phyloP scores from a whole-genome alignment of 2,797 vertebrate genomes.

The Tangara arthus region DNA sequence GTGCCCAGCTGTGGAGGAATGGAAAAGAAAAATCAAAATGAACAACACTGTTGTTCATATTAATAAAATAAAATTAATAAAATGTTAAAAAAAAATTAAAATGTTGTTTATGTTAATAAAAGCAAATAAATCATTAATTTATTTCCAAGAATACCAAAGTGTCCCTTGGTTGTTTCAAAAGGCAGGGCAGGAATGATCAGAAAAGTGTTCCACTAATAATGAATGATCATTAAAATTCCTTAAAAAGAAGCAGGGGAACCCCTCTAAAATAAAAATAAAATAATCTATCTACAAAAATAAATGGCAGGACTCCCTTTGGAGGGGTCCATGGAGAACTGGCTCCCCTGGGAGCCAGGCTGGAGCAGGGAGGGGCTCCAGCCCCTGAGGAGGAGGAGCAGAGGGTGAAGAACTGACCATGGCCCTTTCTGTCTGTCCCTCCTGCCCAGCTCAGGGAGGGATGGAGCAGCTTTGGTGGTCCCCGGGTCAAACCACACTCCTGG shows the following conservation, averaged over 20 bases:
- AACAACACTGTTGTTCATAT: neutral
- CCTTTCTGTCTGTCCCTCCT: neutral
- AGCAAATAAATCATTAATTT: neutral
- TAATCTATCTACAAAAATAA: too few relatives aligned
- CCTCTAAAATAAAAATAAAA: neutral
- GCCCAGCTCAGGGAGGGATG: neutral
- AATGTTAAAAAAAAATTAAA: neutral
- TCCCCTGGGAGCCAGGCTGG: neutral
- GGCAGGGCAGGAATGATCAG: neutral
- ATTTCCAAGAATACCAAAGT: neutral
- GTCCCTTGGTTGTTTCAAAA: neutral
- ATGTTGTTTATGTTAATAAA: neutral
- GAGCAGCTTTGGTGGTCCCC: neutral
- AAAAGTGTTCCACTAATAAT: neutral
- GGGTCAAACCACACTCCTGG: fast-evolving
- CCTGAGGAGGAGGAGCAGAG: neutral
- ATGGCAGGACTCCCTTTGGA: neutral
- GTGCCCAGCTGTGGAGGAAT: neutral
- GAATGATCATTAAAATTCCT: neutral
- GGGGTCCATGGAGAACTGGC: neutral
- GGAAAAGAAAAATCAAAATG: neutral
- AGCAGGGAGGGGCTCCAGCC: neutral
- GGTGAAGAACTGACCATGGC: neutral
- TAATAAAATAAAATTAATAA: neutral
- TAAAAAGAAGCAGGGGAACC: neutral